phyloP scores from a whole-genome alignment of 2,888 invertebrate genomes.

The Beris chalybata region DNA sequence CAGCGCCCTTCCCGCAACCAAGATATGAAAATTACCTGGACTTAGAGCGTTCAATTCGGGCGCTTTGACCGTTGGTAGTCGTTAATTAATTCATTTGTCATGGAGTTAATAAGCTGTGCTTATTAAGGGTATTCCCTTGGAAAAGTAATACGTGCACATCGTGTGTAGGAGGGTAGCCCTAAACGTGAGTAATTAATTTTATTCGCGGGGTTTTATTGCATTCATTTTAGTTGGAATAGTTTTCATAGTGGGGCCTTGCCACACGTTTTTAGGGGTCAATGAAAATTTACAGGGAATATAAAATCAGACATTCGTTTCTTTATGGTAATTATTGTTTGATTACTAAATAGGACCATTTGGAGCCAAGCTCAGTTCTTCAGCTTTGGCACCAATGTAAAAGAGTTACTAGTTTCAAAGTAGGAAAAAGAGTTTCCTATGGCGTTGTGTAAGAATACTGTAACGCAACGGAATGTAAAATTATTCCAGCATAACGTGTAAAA shows the following conservation, averaged over 20 bases:
- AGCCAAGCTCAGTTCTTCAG: too few species aligned
- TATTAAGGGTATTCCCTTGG: slow-evolving; percentile 26
- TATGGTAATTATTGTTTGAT: not conserved
- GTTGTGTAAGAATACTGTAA: too few species aligned
- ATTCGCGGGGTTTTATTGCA: slow-evolving; percentile 20
- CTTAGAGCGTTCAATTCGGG: too few species aligned
- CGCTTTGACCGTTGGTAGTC: too few species aligned
- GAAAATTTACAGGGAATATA: not conserved
- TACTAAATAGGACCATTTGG: too few species aligned
- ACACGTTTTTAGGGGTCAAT: not conserved
- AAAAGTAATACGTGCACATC: slow-evolving; percentile 12
- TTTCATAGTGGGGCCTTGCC: not conserved
- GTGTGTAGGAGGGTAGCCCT: slow-evolving; percentile 1
- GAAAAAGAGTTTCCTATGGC: too few species aligned
- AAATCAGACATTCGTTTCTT: not conserved
- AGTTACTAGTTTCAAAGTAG: too few species aligned
- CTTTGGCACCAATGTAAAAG: too few species aligned
- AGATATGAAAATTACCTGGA: too few species aligned
- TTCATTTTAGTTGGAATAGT: not conserved
- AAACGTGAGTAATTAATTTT: slow-evolving; percentile 32
- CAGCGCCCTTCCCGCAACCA: too few species aligned
- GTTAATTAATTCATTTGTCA: slow-evolving; percentile 33
- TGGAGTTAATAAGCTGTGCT: slow-evolving; percentile 32
- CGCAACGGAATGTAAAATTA: too few species aligned
- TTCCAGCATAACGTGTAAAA: too few species aligned